phyloP scores from a whole-genome alignment of 2,888 invertebrate genomes.

The Euplagia quadripunctaria region DNA sequence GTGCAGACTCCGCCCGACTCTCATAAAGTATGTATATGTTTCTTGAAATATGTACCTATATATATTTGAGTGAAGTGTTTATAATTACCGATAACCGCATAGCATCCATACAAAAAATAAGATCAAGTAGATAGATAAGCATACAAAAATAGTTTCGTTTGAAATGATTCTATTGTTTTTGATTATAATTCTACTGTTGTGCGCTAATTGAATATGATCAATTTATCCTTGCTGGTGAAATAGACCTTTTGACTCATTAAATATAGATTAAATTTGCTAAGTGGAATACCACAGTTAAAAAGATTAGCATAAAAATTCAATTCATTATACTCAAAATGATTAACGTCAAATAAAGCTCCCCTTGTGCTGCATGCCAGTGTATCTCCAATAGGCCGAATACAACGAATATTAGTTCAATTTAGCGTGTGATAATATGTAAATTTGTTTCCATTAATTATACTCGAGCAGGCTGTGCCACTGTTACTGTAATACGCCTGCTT shows the following conservation, averaged over 20 bases:
- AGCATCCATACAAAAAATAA: too few relatives aligned
- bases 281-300: constrained; percentile 1
- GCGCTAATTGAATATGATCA: neutral
- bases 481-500: constrained; percentile 44
- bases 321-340: constrained; percentile 37
- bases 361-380: constrained; percentile 29
- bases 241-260: neutral
- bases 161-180: too few relatives aligned
- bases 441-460: constrained; percentile 69
- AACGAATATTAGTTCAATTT: constrained; percentile 68
- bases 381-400: constrained; percentile 46
- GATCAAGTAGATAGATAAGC: too few relatives aligned
- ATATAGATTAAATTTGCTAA: constrained; percentile 2
- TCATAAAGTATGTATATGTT: too few relatives aligned
- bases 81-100: too few relatives aligned
- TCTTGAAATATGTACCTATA: neutral
- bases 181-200: neutral
- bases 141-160: too few relatives aligned
- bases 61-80: neutral
- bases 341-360: constrained; percentile 25
- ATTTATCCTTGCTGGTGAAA: neutral
- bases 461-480: constrained; percentile 57
- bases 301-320: constrained; percentile 24
- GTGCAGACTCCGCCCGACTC: constrained; percentile 23
- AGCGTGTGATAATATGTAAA: constrained; percentile 77